A percentile compares a stretch with the other conserved stretches of the same genome.
These are phyloP conservation scores for Bubo scandiacus DNA, from an alignment of 2,113 vertebrate genomes.

Conservation along the genomic window DNA sequence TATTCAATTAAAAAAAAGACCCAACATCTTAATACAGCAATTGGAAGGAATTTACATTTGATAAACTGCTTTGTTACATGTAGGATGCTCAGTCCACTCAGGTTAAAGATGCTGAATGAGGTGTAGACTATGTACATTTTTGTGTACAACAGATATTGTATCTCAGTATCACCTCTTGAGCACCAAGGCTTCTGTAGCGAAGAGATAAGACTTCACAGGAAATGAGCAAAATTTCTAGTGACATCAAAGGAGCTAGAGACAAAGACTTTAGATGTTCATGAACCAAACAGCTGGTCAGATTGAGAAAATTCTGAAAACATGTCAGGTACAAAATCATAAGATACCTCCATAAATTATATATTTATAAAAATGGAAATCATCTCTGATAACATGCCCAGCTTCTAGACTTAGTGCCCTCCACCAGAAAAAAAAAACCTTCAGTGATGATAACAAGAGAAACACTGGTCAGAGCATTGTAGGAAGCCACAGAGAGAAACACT, in stretches of 20 bases:
- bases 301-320: neutral
- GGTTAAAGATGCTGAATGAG: neutral
- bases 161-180: neutral
- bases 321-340: neutral
- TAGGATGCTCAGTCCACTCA: neutral
- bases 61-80: constrained; percentile 13
- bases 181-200: neutral
- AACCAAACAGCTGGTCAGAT: neutral
- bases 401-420: neutral
- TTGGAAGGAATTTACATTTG: constrained; percentile 14
- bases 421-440: neutral
- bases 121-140: neutral
- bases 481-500: neutral
- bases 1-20: constrained; percentile 63
- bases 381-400: neutral
- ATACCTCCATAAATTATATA: neutral
- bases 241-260: neutral
- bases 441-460: neutral
- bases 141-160: neutral
- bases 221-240: neutral
- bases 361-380: neutral
- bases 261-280: neutral
- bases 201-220: neutral
- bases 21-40: constrained; percentile 31
- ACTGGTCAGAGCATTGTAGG: neutral